Evolutionary conservation across 2,113 vertebrate genomes (phyloP).

Genomic region (Chinchilla lanigera): DNA sequence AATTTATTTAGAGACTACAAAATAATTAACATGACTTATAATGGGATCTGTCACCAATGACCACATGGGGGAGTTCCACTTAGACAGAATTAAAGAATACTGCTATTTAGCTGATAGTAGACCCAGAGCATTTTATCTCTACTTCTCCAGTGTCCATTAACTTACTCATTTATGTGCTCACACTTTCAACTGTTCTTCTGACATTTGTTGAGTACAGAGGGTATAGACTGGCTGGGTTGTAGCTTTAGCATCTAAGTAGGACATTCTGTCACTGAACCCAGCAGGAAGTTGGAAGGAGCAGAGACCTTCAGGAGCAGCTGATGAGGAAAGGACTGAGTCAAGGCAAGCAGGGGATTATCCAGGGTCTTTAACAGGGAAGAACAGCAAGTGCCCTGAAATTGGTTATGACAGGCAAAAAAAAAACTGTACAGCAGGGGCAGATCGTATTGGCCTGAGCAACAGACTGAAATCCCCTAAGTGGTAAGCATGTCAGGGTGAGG

Average conservation of each 20-base stretch:
- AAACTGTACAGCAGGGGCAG: not conserved
- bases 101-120: not conserved
- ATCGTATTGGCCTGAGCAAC: not conserved
- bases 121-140: not conserved
- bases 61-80: not conserved
- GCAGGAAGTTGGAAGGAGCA: accelerated
- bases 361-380: not conserved
- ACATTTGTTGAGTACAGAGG: not conserved
- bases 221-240: not conserved
- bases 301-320: not conserved
- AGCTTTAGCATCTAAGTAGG: not conserved
- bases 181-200: not conserved
- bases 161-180: not conserved
- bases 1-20: not conserved
- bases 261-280: not conserved
- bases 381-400: not conserved
- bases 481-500: not conserved
- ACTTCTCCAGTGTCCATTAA: not conserved
- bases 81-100: not conserved
- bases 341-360: not conserved
- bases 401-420: not conserved
- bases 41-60: not conserved
- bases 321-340: not conserved
- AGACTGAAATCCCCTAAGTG: too few relatives aligned
- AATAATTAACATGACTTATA: not conserved